Conservation (phyloP, 1,140 invertebrate genomes). For the Rhyzopertha dominica region DNA sequence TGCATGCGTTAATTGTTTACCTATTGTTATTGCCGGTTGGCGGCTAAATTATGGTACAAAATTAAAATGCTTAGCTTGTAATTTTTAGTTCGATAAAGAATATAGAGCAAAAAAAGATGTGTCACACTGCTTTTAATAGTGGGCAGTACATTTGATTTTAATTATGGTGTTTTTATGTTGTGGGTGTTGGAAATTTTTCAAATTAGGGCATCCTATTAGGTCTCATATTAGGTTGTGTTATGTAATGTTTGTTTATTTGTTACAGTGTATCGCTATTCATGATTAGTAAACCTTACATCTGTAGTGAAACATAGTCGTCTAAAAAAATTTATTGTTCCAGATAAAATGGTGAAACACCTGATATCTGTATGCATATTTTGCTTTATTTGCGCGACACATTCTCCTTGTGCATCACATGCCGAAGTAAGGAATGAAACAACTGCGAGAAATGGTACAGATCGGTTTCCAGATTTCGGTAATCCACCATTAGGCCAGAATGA, state of each 20-base stretch:
- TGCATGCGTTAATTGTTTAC: too few species aligned
- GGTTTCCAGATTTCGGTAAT: constrained; percentile 26
- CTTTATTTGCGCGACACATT: constrained; percentile 67
- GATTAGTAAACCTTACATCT: too few species aligned
- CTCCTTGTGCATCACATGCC: constrained; percentile 60
- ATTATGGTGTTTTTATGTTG: background rate
- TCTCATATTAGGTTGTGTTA: background rate
- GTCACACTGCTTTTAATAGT: too few species aligned
- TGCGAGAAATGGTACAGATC: constrained; percentile 23
- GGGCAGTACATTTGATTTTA: too few species aligned
- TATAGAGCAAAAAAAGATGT: too few species aligned
- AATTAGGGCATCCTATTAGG: background rate
- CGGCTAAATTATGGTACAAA: too few species aligned
- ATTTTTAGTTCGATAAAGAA: too few species aligned
- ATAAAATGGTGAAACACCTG: constrained; percentile 52
- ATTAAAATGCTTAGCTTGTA: too few species aligned
- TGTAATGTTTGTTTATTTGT: too few species aligned
- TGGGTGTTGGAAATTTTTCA: background rate
- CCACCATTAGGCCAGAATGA: constrained; percentile 1
- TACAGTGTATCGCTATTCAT: too few species aligned
- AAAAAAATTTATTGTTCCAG: constrained; percentile 4
- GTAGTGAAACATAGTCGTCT: background rate
- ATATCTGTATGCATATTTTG: constrained; percentile 75
- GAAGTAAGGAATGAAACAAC: constrained; percentile 40
- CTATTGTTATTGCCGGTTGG: too few species aligned